phyloP scores from a whole-genome alignment of 2,113 vertebrate genomes.

The Progne subis region DNA sequence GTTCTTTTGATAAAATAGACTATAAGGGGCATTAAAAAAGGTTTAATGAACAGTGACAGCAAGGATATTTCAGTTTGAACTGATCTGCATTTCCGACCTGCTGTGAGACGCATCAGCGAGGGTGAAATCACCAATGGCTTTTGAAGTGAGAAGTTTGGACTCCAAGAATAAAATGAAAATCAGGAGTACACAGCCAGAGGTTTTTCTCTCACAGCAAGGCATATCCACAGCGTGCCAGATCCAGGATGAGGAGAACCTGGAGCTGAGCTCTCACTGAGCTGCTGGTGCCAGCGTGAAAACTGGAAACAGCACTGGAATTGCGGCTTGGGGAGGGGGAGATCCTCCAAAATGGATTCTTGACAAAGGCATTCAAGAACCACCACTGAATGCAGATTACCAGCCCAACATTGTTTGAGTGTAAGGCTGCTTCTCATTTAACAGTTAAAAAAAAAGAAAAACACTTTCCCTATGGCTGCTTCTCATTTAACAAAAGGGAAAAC shows the following conservation, averaged over 20 bases:
- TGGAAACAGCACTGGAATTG: not conserved
- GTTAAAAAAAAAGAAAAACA: not conserved
- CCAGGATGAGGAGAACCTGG: not conserved
- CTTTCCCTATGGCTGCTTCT: not conserved
- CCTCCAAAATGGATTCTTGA: not conserved
- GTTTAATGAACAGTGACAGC: not conserved
- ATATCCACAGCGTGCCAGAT: fast-evolving
- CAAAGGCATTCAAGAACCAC: not conserved
- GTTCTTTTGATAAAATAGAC: not conserved
- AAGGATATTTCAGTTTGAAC: not conserved
- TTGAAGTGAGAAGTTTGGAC: not conserved
- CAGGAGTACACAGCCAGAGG: not conserved
- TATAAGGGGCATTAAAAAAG: not conserved
- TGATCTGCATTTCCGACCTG: not conserved
- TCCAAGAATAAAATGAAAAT: not conserved
- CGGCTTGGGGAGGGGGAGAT: not conserved
- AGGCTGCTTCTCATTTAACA: not conserved
- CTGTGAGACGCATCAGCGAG: not conserved
- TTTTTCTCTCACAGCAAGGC: not conserved
- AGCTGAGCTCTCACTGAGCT: not conserved
- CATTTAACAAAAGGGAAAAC: not conserved
- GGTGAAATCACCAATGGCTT: not conserved
- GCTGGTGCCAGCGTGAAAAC: not conserved
- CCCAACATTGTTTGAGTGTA: not conserved
- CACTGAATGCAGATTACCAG: not conserved